A percentile compares a stretch with the other conserved stretches of the same genome.
Evolutionary conservation across 2,113 vertebrate species (phyloP).

Genomic region (Siphamia tubifer): DNA sequence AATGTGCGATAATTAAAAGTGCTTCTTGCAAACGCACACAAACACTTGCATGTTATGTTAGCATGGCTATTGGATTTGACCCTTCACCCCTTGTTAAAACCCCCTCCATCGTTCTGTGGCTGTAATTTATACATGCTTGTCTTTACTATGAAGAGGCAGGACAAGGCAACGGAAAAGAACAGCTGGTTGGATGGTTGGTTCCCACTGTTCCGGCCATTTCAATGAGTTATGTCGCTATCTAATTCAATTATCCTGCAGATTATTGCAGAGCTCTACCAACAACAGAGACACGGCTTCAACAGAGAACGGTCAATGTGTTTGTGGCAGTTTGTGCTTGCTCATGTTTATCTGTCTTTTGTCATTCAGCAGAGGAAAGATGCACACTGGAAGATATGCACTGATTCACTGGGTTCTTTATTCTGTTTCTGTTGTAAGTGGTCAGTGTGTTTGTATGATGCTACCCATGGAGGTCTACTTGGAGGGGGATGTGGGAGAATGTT

Average conservation of each 20-base stretch:
- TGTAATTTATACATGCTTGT: slow-evolving; percentile 52
- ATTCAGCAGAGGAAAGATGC: background rate
- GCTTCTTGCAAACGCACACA: slow-evolving; percentile 1
- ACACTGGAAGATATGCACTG: slow-evolving; percentile 11
- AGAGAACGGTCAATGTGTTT: slow-evolving; percentile 12
- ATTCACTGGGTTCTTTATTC: background rate
- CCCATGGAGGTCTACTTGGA: slow-evolving; percentile 8
- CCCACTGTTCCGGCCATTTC: slow-evolving; percentile 19
- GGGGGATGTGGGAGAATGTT: slow-evolving; percentile 22
- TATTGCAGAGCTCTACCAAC: slow-evolving; percentile 37
- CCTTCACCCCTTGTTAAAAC: slow-evolving; percentile 23
- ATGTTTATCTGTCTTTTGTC: background rate
- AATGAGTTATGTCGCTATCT: slow-evolving; percentile 47
- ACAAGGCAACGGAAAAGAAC: slow-evolving; percentile 18
- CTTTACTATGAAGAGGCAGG: background rate
- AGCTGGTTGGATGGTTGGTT: slow-evolving; percentile 42
- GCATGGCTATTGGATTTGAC: background rate
- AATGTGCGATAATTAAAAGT: slow-evolving; percentile 14
- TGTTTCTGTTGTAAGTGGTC: slow-evolving; percentile 21
- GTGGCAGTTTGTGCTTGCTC: too few species aligned
- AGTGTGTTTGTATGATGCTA: slow-evolving; percentile 36
- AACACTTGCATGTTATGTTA: background rate
- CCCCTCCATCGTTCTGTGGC: background rate
- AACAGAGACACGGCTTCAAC: slow-evolving; percentile 41
- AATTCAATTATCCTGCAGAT: slow-evolving; percentile 54